Evolutionary conservation across 2,797 vertebrate species (phyloP).

Genomic region (Notoglanidium macrostoma): DNA sequence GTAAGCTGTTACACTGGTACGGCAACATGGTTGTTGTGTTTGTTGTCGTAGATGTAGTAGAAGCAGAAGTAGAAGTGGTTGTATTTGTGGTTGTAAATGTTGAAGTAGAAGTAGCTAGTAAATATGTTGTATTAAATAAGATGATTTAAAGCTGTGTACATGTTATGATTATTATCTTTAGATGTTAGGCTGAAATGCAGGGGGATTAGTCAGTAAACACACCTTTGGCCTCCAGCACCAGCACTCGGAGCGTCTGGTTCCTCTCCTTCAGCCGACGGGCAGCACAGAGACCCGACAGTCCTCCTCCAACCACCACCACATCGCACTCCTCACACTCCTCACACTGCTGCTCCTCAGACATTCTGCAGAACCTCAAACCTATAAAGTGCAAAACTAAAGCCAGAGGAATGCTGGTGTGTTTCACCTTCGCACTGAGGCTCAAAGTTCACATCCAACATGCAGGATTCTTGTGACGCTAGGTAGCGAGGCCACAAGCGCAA

Average conservation of each 20-base stretch:
- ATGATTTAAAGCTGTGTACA: neutral
- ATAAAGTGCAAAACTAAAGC: neutral
- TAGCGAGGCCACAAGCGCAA: too few relatives aligned
- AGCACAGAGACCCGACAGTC: slow-evolving; percentile 74
- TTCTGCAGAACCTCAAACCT: slow-evolving; percentile 23
- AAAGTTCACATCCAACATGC: neutral
- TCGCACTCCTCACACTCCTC: slow-evolving; percentile 71
- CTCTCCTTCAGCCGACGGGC: slow-evolving; percentile 67
- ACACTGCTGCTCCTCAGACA: slow-evolving; percentile 64
- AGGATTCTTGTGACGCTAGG: too few relatives aligned
- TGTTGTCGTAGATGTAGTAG: too few relatives aligned
- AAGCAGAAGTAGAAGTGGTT: neutral
- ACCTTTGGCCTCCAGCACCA: slow-evolving; percentile 78
- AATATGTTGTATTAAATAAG: neutral
- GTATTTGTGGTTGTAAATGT: neutral
- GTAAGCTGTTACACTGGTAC: too few relatives aligned
- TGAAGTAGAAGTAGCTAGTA: too few relatives aligned
- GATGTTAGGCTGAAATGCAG: neutral
- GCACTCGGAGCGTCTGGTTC: slow-evolving; percentile 61
- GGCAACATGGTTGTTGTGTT: too few relatives aligned
- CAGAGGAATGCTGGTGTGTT: neutral
- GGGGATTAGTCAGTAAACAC: slow-evolving; percentile 23
- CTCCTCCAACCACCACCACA: slow-evolving; percentile 74
- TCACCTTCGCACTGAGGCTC: neutral
- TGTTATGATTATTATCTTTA: neutral